Evolutionary conservation across 2,797 vertebrate genomes (phyloP).

Genomic region (Helarctos malayanus): DNA sequence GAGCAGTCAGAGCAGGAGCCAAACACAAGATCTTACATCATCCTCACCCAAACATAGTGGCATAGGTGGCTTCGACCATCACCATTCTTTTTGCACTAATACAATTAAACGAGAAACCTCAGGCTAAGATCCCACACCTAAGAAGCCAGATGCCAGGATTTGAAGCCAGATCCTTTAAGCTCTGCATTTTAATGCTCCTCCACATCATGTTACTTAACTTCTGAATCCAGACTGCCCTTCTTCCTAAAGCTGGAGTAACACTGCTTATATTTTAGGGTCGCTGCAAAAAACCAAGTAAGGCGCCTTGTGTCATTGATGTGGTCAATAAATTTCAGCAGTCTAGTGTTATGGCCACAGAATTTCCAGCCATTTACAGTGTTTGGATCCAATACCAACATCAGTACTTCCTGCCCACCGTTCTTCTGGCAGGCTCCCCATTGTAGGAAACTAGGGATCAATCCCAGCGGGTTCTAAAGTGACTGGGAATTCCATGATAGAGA

Average conservation of each 20-base stretch:
- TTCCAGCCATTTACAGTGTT: conserved; percentile 40
- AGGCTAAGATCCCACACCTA: not conserved
- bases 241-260: conserved; percentile 19
- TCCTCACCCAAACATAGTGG: not conserved
- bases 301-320: not conserved
- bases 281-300: conserved; percentile 22
- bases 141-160: not conserved
- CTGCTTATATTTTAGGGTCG: conserved; percentile 3
- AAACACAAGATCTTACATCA: not conserved
- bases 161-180: not conserved
- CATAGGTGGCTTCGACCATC: not conserved
- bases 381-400: conserved; percentile 58
- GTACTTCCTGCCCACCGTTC: not conserved
- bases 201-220: conserved; percentile 39
- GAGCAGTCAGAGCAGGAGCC: not conserved
- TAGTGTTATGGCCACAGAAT: conserved; percentile 16
- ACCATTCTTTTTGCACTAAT: not conserved
- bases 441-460: conserved; percentile 15
- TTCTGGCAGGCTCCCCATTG: not conserved
- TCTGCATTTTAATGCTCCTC: not conserved
- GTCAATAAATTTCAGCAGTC: not conserved
- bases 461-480: not conserved
- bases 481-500: conserved; percentile 41
- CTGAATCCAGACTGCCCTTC: not conserved
- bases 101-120: conserved; percentile 26